phyloP scores from a whole-genome alignment of 2,113 vertebrate species.

The Ptychochromis oligacanthus region DNA sequence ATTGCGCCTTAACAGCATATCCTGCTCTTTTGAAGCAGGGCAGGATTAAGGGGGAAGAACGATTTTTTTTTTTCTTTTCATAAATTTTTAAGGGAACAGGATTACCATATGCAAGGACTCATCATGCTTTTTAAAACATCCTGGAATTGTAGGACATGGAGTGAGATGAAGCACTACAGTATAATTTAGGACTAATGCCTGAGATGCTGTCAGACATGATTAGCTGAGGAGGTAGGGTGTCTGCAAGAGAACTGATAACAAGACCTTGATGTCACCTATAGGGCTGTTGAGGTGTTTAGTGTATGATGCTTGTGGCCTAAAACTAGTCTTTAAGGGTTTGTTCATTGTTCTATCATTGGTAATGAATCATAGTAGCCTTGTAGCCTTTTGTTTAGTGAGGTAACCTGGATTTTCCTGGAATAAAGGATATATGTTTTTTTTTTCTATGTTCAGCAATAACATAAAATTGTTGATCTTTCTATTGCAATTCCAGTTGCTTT shows the following conservation, averaged over 20 bases:
- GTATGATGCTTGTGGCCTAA: conserved; percentile 15
- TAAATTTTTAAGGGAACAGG: conserved; percentile 11
- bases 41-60: conserved; percentile 3
- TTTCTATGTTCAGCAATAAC: background rate
- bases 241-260: conserved; percentile 50
- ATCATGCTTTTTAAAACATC: conserved; percentile 13
- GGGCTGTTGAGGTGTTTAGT: conserved; percentile 3
- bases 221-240: conserved; percentile 36
- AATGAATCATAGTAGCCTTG: background rate
- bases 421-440: background rate
- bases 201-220: conserved; percentile 50
- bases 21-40: background rate
- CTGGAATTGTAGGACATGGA: conserved; percentile 10
- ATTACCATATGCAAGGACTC: conserved; percentile 11
- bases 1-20: background rate
- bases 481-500: background rate
- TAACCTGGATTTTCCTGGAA: background rate
- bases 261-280: conserved; percentile 9
- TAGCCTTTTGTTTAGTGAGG: background rate
- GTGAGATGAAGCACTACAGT: conserved; percentile 34
- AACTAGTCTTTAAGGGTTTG: background rate
- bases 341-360: background rate
- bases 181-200: conserved; percentile 28
- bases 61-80: background rate
- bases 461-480: background rate